Percentiles rank a stretch among this genome's conserved stretches.
phyloP scores from a whole-genome alignment of 2,888 invertebrate species.

The Prosapia bicincta region DNA sequence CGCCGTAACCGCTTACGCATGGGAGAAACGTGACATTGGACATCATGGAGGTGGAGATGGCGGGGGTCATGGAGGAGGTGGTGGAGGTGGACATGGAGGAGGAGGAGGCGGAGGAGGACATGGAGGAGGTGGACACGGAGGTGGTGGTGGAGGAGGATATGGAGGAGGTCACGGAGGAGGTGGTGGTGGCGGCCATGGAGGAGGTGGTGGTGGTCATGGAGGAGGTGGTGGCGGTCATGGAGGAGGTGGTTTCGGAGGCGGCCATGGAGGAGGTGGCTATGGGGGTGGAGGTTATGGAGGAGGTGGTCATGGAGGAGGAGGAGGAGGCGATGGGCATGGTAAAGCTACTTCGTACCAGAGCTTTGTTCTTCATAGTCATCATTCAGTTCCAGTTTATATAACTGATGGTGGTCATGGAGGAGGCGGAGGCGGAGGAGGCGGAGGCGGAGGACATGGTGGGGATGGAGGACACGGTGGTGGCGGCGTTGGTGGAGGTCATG shows the following conservation, averaged over 20 bases:
- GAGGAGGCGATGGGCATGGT: conserved; percentile 12
- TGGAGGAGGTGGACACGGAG: conserved; percentile 7
- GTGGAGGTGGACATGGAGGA: conserved; percentile 3
- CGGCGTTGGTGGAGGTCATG: background rate
- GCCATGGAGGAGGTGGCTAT: background rate
- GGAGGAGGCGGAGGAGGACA: background rate
- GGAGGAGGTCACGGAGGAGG: background rate
- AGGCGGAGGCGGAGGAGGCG: background rate
- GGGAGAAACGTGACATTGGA: background rate
- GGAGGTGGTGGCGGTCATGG: background rate
- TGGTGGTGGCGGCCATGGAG: background rate
- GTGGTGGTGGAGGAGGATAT: background rate
- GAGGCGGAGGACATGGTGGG: background rate
- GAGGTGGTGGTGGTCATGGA: conserved; percentile 2
- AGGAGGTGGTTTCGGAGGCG: background rate
- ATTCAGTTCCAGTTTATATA: background rate
- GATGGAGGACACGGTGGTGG: background rate
- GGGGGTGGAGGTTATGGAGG: conserved; percentile 1
- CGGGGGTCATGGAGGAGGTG: background rate
- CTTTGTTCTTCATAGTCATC: background rate
- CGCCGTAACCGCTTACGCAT: background rate
- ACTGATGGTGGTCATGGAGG: background rate
- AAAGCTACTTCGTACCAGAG: conserved; percentile 17
- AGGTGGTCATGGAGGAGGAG: background rate
- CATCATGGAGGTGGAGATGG: background rate